phyloP scores from a whole-genome alignment of 2,888 invertebrate species.

The Acrocyrtus sp. region DNA sequence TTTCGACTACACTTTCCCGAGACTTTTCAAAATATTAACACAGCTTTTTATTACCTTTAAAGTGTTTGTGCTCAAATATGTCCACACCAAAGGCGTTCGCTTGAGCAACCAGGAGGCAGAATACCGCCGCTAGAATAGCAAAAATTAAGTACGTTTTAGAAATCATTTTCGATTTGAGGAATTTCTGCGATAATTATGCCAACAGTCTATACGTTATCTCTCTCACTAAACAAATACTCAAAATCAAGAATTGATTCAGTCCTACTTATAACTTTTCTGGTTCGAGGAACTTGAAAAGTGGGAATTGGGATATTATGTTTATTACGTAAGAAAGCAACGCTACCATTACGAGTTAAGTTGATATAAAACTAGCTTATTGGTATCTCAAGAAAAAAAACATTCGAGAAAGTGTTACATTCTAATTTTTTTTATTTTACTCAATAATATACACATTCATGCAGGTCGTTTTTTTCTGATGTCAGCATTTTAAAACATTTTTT shows the following conservation, averaged over 20 bases:
- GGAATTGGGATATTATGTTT: no score
- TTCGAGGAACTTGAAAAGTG: no score
- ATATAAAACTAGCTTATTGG: background rate
- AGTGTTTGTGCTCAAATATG: conserved; percentile 52
- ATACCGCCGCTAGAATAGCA: conserved; percentile 17
- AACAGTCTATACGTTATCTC: background rate
- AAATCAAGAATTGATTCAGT: background rate
- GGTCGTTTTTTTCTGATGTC: background rate
- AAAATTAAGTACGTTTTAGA: conserved; percentile 2
- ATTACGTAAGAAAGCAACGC: no score
- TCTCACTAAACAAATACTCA: background rate
- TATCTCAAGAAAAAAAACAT: background rate
- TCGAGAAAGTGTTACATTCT: background rate
- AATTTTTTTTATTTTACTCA: background rate
- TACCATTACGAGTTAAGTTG: no score
- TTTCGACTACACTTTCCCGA: background rate
- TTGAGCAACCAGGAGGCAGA: conserved; percentile 33
- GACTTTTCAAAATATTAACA: background rate
- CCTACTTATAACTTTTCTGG: background rate
- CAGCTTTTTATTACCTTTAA: conserved; percentile 50
- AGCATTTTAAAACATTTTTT: background rate
- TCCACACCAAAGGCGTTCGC: conserved; percentile 39
- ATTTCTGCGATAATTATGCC: no score
- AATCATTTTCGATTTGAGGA: background rate
- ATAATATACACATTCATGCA: background rate